Evolutionary conservation across 2,113 vertebrate species (phyloP).

Genomic region (Meleagris gallopavo): DNA sequence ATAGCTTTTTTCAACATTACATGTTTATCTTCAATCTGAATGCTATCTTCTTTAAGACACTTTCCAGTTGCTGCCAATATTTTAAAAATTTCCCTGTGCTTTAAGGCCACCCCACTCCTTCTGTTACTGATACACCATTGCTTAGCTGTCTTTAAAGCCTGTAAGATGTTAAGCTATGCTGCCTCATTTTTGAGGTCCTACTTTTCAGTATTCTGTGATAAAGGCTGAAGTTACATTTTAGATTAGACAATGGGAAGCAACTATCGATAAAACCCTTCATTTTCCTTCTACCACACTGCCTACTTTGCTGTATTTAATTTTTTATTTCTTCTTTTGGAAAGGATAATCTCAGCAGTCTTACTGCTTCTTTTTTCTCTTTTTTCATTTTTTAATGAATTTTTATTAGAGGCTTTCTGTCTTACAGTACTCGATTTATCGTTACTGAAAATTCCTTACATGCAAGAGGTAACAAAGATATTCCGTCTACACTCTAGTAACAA

Average conservation of each 20-base stretch:
- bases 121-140: not conserved
- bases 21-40: not conserved
- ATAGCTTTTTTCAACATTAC: not conserved
- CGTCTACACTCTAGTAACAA: not conserved
- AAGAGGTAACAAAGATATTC: not conserved
- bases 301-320: not conserved
- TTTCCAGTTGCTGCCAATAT: not conserved
- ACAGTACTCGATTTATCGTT: constrained; percentile 1
- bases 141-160: not conserved
- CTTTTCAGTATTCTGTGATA: not conserved
- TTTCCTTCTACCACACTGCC: not conserved
- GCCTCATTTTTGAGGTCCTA: constrained; percentile 19
- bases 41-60: not conserved
- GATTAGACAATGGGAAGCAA: constrained; percentile 63
- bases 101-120: not conserved
- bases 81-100: not conserved
- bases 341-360: not conserved
- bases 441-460: not conserved
- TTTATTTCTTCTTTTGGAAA: not conserved
- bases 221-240: constrained; percentile 76
- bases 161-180: not conserved
- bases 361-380: not conserved
- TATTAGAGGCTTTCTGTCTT: not conserved
- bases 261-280: not conserved
- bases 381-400: not conserved